Percentiles rank a stretch among this genome's conserved stretches.
These are phyloP conservation scores for Oscheius sp. DNA, from an alignment of 2,888 invertebrate genomes.

Conservation along the genomic window DNA sequence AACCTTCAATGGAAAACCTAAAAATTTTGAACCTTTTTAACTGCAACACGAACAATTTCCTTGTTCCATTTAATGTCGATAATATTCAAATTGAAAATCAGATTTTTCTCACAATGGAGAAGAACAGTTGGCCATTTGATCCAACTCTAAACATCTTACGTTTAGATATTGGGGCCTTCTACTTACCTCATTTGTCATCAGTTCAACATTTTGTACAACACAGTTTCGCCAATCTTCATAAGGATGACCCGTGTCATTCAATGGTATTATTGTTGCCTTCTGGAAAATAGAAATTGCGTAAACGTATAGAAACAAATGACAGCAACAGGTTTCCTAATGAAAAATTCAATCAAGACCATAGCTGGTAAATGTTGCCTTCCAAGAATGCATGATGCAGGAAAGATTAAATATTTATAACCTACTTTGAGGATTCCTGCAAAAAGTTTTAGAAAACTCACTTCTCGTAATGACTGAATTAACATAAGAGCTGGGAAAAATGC, in stretches of 20 bases:
- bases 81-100: not conserved
- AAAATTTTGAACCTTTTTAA: not conserved
- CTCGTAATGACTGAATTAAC: too few relatives aligned
- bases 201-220: not conserved
- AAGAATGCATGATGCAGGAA: too few relatives aligned
- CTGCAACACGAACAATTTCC: not conserved
- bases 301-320: too few relatives aligned
- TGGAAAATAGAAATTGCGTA: not conserved
- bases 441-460: too few relatives aligned
- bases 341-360: too few relatives aligned
- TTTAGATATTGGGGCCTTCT: not conserved
- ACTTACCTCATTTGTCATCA: not conserved
- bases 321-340: too few relatives aligned
- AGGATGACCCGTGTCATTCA: not conserved
- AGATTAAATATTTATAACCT: too few relatives aligned
- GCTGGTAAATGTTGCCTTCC: too few relatives aligned
- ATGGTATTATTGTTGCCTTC: not conserved
- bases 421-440: too few relatives aligned
- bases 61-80: not conserved
- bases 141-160: not conserved
- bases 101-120: not conserved
- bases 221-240: constrained; percentile 9
- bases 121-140: constrained; percentile 10
- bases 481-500: too few relatives aligned
- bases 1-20: not conserved